Base-by-base conservation (phyloP, 2,113 vertebrate genomes). In the Nothocercus julius region DNA sequence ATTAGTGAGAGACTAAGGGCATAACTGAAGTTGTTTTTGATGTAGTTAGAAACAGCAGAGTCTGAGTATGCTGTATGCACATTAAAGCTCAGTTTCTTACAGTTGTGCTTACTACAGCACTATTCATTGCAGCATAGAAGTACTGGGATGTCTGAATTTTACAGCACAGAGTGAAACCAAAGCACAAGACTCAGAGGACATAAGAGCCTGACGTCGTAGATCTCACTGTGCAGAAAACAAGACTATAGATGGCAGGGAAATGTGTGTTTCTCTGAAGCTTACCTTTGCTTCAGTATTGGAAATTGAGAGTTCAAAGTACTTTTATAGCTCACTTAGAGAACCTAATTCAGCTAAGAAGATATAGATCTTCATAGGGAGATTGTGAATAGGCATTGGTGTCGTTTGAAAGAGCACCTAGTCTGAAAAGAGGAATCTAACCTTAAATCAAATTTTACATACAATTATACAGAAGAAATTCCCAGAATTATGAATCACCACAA, bases 91-190 rank as follows among this genome's bases (percentile, higher is more conserved):
- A 56, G 42, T 81, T 93, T 88, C 90, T 69, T 79, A 28, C 34
- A 49, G 20, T 56, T 88, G 73, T 96, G 92, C 90, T 96, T 90
- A 90, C 82, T 82, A 59, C 68, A 95, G 80, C 93, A 85, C 63
- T 92, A 38, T 80, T 89, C 75, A 36, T 67, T 91, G 61, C 64
- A 70, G 85, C 77, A 68, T 82, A 78, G 61, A 81, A 90, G 69
- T 67, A 70, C 79, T 82, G 82, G 88, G 22, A 45, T 75, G 64
- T 75, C 73, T 90, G 82, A 85, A 61, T 91, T 92, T 86, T 91
- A 47, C 45, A 80, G 51, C 44, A 74, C 76, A 85, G 63, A 86
- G 53, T 54, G 64, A 91, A 95, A 69, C 20, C 42, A 64, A 51
- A 74, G 67, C 13, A 3, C 54, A 42, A 90, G 68, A 85, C 56